A percentile compares a stretch with the other conserved stretches of the same genome.
Evolutionary conservation across 2,113 vertebrate genomes (phyloP).

Genomic region (Triplophysa tibetana): DNA sequence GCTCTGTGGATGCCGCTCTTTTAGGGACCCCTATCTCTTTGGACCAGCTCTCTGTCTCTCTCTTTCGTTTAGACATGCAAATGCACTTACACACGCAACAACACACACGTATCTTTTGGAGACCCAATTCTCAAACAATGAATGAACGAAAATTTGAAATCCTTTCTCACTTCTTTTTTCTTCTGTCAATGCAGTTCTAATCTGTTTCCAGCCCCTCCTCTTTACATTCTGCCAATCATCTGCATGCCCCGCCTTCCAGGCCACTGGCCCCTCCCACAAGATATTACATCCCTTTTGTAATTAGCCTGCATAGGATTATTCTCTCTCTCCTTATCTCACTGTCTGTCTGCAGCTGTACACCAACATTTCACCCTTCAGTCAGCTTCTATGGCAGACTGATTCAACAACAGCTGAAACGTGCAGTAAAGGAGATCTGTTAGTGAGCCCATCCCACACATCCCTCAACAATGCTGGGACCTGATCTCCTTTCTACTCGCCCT

Average conservation of each 20-base stretch:
- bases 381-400: background rate
- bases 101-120: conserved; percentile 11
- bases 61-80: conserved; percentile 36
- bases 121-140: too few relatives aligned
- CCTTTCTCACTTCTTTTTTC: conserved; percentile 66
- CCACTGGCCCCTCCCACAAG: conserved; percentile 44
- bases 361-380: background rate
- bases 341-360: conserved; percentile 12
- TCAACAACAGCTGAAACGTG: background rate
- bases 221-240: conserved; percentile 59
- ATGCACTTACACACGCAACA: conserved; percentile 29
- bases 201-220: conserved; percentile 76
- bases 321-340: background rate
- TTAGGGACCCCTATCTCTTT: conserved; percentile 46
- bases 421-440: conserved; percentile 29
- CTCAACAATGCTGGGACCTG: background rate
- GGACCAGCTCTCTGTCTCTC: conserved; percentile 54
- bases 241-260: conserved; percentile 63
- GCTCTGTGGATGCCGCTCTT: conserved; percentile 73
- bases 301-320: background rate
- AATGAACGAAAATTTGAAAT: background rate
- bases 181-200: conserved; percentile 78
- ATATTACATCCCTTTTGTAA: conserved; percentile 2
- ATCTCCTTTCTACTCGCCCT: conserved; percentile 21
- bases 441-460: background rate